phyloP scores from a whole-genome alignment of 2,888 invertebrate species.

The Drosophila mulleri region DNA sequence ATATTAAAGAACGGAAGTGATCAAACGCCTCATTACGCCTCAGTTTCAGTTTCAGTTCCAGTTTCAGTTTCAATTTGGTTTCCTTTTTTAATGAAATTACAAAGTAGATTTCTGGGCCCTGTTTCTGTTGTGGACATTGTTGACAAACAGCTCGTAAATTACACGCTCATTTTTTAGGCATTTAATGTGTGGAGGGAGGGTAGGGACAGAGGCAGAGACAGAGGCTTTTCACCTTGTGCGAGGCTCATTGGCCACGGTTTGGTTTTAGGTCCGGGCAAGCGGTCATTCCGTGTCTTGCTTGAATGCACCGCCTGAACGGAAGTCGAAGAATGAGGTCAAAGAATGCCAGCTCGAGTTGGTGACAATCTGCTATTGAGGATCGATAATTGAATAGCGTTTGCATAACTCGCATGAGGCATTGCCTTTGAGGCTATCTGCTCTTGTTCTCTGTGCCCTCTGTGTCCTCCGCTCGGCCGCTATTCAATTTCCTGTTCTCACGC shows the following conservation, averaged over 20 bases:
- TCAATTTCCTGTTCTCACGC: conserved; percentile 73
- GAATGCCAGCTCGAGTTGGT: conserved; percentile 43
- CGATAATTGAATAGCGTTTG: conserved; percentile 47
- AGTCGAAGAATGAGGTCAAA: conserved; percentile 62
- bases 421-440: conserved; percentile 24
- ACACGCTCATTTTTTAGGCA: conserved; percentile 66
- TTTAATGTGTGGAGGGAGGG: conserved; percentile 42
- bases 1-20: conserved; percentile 55
- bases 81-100: conserved; percentile 50
- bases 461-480: conserved; percentile 19
- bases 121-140: conserved; percentile 62
- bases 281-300: conserved; percentile 28
- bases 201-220: not conserved
- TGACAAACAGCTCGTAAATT: conserved; percentile 80
- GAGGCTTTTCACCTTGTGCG: conserved; percentile 41
- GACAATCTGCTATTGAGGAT: conserved; percentile 54
- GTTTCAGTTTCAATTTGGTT: conserved; percentile 34
- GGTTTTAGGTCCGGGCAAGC: conserved; percentile 8
- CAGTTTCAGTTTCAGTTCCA: conserved; percentile 23
- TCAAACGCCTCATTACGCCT: conserved; percentile 69
- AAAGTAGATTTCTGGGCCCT: conserved; percentile 60
- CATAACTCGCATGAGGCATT: conserved; percentile 42
- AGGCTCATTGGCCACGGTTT: conserved; percentile 36
- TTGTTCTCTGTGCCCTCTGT: conserved; percentile 11
- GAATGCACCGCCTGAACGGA: conserved; percentile 60